Conservation (phyloP, 1,140 invertebrate genomes). For the Pectinophora gossypiella region DNA sequence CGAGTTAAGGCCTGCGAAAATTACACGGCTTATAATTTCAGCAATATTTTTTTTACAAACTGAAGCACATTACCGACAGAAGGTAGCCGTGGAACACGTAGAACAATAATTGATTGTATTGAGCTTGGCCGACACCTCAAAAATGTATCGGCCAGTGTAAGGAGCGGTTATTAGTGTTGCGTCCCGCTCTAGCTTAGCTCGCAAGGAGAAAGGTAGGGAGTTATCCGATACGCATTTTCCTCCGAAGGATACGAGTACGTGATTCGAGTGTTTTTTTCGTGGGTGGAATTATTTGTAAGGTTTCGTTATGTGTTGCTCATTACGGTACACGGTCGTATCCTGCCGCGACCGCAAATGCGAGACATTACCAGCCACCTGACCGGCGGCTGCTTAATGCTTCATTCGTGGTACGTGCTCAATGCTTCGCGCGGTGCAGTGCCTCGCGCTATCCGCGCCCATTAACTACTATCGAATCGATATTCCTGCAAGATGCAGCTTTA, state of each 20-base stretch:
- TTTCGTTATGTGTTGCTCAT: constrained; percentile 72
- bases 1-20: constrained; percentile 25
- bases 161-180: constrained; percentile 40
- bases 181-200: constrained; percentile 32
- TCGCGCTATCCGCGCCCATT: too few relatives aligned
- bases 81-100: constrained; percentile 52
- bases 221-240: constrained; percentile 70
- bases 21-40: constrained; percentile 32
- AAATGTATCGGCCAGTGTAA: constrained; percentile 52
- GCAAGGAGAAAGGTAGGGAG: constrained; percentile 45
- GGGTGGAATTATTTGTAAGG: constrained; percentile 72
- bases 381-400: constrained; percentile 33
- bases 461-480: too few relatives aligned
- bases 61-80: constrained; percentile 48
- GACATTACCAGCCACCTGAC: constrained; percentile 41
- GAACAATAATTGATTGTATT: constrained; percentile 68
- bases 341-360: constrained; percentile 68
- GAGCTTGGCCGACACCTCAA: constrained; percentile 51
- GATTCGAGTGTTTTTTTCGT: constrained; percentile 71
- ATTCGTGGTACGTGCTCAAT: constrained; percentile 45
- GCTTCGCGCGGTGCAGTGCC: too few relatives aligned
- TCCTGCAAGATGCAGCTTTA: too few relatives aligned
- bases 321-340: constrained; percentile 69
- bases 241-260: constrained; percentile 67
- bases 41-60: constrained; percentile 40